Evolutionary conservation across 2,888 invertebrate genomes (phyloP).

Genomic region (Stenodera caucasica): DNA sequence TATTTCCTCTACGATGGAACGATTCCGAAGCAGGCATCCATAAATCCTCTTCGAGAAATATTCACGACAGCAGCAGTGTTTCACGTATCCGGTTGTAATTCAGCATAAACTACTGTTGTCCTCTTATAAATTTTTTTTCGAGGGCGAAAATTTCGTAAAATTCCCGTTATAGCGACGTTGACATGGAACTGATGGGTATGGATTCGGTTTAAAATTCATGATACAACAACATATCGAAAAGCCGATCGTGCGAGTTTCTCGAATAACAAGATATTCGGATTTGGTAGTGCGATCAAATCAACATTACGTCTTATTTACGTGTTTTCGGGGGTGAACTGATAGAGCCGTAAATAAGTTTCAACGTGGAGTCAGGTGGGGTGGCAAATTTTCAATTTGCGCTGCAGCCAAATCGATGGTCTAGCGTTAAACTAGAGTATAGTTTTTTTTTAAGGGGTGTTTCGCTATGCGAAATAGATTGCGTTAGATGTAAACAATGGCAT

Average conservation of each 20-base stretch:
- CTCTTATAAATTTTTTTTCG: too few species aligned
- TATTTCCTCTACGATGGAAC: slow-evolving; percentile 27
- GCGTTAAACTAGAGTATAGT: too few species aligned
- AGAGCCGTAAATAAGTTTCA: background rate
- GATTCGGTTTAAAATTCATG: slow-evolving; percentile 1
- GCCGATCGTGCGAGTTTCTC: background rate
- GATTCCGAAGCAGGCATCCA: slow-evolving; percentile 27
- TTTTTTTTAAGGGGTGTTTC: too few species aligned
- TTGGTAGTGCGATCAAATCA: too few species aligned
- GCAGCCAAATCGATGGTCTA: too few species aligned
- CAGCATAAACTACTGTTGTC: slow-evolving; percentile 27
- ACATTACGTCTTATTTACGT: background rate
- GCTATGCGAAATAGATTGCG: slow-evolving; percentile 32
- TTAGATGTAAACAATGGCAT: slow-evolving; percentile 39
- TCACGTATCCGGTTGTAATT: slow-evolving; percentile 28
- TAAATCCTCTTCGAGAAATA: slow-evolving; percentile 30
- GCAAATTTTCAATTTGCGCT: too few species aligned
- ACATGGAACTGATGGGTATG: background rate
- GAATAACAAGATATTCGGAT: background rate
- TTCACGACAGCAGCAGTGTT: slow-evolving; percentile 30
- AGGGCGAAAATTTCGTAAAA: too few species aligned
- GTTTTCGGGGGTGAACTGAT: background rate
- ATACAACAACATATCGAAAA: slow-evolving; percentile 4
- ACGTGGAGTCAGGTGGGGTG: too few species aligned
- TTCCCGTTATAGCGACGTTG: background rate